phyloP scores from a whole-genome alignment of 1,140 invertebrate genomes.

The Pissodes strobi region DNA sequence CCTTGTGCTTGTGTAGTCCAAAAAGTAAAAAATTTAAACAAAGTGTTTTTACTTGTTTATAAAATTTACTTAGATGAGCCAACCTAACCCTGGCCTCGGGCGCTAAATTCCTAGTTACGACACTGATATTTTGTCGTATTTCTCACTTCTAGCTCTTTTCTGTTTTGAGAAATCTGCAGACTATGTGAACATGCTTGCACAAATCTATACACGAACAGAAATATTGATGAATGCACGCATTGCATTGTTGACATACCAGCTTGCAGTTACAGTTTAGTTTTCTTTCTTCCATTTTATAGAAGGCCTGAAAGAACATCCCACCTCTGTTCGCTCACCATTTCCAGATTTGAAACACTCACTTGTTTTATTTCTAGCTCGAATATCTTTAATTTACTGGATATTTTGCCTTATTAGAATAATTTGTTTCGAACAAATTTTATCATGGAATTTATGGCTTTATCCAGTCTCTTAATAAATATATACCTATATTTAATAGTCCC shows the following conservation, averaged over 20 bases:
- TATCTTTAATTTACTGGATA: conserved; percentile 3
- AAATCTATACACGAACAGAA: conserved; percentile 34
- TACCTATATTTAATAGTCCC: conserved; percentile 27
- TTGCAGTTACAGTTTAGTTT: conserved; percentile 22
- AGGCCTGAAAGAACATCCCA: neutral
- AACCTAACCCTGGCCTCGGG: no score
- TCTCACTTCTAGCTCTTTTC: no score
- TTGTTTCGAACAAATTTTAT: conserved; percentile 31
- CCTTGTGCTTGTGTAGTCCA: no score
- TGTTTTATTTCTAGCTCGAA: neutral
- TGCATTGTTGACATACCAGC: conserved; percentile 29
- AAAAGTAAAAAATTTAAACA: no score
- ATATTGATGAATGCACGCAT: conserved; percentile 33
- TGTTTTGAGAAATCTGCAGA: no score
- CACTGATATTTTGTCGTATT: no score
- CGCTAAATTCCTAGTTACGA: no score
- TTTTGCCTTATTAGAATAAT: conserved; percentile 14
- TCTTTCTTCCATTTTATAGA: conserved; percentile 12
- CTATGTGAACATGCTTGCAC: no score
- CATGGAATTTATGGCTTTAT: conserved; percentile 26
- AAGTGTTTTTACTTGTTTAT: no score
- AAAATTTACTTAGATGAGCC: no score
- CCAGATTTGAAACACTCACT: neutral
- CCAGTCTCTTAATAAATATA: conserved; percentile 18
- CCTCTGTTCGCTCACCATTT: neutral